phyloP scores from a whole-genome alignment of 1,140 invertebrate genomes.

The Papilio glaucus region DNA sequence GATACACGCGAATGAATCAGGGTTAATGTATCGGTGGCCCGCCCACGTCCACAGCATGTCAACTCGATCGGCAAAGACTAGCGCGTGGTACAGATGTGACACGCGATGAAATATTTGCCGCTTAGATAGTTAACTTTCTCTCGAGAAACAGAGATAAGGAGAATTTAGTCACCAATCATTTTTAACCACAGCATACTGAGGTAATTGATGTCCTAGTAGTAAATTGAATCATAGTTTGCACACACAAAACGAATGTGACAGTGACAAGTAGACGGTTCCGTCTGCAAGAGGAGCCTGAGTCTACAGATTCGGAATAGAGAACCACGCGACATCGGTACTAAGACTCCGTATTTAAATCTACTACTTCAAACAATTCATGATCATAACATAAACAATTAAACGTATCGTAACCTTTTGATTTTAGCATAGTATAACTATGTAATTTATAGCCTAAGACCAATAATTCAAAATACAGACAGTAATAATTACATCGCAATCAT shows the following conservation, averaged over 20 bases:
- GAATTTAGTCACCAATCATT: too few species aligned
- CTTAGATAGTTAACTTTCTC: too few species aligned
- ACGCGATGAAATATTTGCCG: too few species aligned
- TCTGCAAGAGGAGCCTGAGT: too few species aligned
- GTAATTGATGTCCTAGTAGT: too few species aligned
- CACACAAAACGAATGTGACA: too few species aligned
- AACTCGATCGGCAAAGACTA: neutral
- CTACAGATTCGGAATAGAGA: too few species aligned
- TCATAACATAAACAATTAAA: conserved; percentile 2
- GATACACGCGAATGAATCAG: neutral
- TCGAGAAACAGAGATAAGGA: too few species aligned
- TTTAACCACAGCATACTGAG: neutral
- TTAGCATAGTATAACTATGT: neutral
- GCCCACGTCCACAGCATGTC: neutral
- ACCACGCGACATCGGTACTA: too few species aligned
- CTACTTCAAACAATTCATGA: conserved; percentile 1
- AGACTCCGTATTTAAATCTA: too few species aligned
- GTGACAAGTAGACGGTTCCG: too few species aligned
- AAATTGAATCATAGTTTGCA: too few species aligned
- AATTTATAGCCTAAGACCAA: conserved; percentile 29
- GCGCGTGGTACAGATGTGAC: neutral
- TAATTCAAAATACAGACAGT: conserved; percentile 17
- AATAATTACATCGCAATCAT: conserved; percentile 26
- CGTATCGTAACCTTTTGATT: conserved; percentile 12
- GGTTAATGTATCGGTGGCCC: neutral